Conservation (phyloP, 2,888 invertebrate genomes). For the Maniola hyperantus region DNA sequence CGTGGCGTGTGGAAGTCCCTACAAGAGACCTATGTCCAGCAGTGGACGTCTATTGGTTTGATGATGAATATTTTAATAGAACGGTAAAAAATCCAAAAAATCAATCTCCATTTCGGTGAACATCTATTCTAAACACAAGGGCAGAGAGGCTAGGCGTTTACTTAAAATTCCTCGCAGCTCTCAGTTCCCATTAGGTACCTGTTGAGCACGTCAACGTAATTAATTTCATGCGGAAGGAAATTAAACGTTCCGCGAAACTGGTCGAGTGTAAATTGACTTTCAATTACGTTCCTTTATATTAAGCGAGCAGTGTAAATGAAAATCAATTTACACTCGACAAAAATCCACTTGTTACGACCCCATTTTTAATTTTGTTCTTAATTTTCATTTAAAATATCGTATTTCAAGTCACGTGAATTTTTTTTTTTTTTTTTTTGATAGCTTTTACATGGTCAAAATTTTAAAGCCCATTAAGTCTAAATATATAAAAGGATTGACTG, state of each 20-base stretch:
- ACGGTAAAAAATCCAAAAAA: background rate
- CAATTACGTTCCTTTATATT: conserved; percentile 5
- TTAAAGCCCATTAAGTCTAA: too few species aligned
- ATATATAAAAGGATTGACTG: too few species aligned
- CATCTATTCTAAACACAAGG: conserved; percentile 10
- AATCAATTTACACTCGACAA: conserved; percentile 17
- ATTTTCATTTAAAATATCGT: background rate
- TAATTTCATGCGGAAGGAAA: conserved; percentile 30
- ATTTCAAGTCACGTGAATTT: background rate
- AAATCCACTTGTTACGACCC: background rate
- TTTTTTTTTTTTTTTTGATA: background rate
- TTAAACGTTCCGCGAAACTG: conserved; percentile 20
- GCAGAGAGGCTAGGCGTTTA: background rate
- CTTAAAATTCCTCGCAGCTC: conserved; percentile 25
- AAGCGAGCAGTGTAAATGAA: background rate
- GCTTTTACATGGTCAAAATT: too few species aligned
- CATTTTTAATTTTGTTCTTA: background rate
- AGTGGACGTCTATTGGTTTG: too few species aligned
- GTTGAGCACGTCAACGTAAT: conserved; percentile 32
- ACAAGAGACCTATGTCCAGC: too few species aligned
- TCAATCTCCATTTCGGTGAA: background rate
- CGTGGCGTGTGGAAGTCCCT: too few species aligned
- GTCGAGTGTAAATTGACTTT: conserved; percentile 21
- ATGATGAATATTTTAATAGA: too few species aligned
- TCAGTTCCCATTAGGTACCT: conserved; percentile 27